Evolutionary conservation across 1,140 invertebrate genomes (phyloP).

Genomic region (Augochlora pura): DNA sequence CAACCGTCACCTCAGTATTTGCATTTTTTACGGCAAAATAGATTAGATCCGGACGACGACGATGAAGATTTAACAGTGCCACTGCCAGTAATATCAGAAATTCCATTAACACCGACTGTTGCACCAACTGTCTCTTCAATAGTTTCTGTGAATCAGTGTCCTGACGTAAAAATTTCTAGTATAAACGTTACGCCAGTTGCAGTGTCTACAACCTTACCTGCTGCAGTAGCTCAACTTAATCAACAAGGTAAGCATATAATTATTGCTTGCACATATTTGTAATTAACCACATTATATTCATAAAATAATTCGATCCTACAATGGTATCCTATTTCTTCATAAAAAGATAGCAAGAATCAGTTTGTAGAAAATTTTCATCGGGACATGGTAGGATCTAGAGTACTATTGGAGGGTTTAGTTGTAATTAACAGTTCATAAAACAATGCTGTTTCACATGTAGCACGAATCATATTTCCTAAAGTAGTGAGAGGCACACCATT

Average conservation of each 20-base stretch:
- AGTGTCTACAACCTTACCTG: slow-evolving; percentile 82
- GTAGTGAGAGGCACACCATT: slow-evolving; percentile 2
- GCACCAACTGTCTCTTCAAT: slow-evolving; percentile 53
- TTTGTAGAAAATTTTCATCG: too few species aligned
- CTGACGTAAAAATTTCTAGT: slow-evolving; percentile 85
- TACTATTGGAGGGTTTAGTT: too few species aligned
- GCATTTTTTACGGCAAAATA: slow-evolving; percentile 87
- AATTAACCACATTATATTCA: background rate
- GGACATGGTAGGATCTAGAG: too few species aligned
- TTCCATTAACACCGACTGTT: slow-evolving; percentile 48
- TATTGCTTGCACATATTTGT: background rate
- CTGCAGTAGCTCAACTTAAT: slow-evolving; percentile 82
- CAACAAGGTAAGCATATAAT: slow-evolving; percentile 79
- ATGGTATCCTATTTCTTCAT: too few species aligned
- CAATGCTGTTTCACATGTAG: slow-evolving; percentile 4
- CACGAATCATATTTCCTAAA: slow-evolving; percentile 20
- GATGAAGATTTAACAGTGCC: slow-evolving; percentile 78
- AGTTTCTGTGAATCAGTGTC: slow-evolving; percentile 63
- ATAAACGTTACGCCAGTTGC: slow-evolving; percentile 83
- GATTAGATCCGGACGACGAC: slow-evolving; percentile 86
- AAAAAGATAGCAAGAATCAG: too few species aligned
- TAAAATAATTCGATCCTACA: background rate
- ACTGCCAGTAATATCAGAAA: slow-evolving; percentile 68
- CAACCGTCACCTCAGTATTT: slow-evolving; percentile 86
- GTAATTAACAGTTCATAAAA: background rate